Percentiles rank a stretch among this genome's conserved stretches.
These are phyloP conservation scores for Drosophila seclusa DNA, from an alignment of 2,888 invertebrate genomes.

Conservation along the genomic window DNA sequence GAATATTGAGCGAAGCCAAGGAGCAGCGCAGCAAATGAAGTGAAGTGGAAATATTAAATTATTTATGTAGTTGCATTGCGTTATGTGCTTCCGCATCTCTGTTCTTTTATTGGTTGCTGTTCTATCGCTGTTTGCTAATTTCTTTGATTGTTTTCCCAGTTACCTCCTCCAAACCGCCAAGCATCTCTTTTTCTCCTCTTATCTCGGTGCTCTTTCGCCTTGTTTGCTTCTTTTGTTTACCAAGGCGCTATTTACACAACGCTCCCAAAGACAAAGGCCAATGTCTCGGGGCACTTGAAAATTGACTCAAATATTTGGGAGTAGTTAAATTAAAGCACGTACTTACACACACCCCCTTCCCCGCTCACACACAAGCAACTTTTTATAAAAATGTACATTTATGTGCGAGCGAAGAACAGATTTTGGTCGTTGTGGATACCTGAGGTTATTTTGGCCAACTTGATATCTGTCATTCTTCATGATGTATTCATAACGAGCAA, in stretches of 20 bases:
- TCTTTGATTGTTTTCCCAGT: slow-evolving; percentile 78
- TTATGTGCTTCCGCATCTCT: slow-evolving; percentile 62
- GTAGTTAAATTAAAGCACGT: slow-evolving; percentile 62
- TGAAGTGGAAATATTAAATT: slow-evolving; percentile 82
- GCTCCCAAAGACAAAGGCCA: slow-evolving; percentile 80
- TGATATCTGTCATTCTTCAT: slow-evolving; percentile 58
- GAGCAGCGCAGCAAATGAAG: slow-evolving; percentile 52
- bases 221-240: slow-evolving; percentile 69
- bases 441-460: slow-evolving; percentile 67
- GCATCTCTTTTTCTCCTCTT: background rate
- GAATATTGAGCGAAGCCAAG: slow-evolving; percentile 31
- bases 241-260: slow-evolving; percentile 70
- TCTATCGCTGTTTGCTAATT: slow-evolving; percentile 78
- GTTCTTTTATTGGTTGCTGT: slow-evolving; percentile 50
- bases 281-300: slow-evolving; percentile 72
- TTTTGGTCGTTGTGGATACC: slow-evolving; percentile 54
- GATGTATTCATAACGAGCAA: slow-evolving; percentile 75
- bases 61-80: slow-evolving; percentile 81
- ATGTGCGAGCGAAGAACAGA: slow-evolving; percentile 1
- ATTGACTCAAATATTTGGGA: slow-evolving; percentile 80
- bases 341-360: slow-evolving; percentile 26
- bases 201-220: slow-evolving; percentile 33
- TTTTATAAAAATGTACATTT: background rate
- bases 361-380: slow-evolving; percentile 10
- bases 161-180: background rate